Base-by-base conservation (phyloP, 2,113 vertebrate genomes). In the Macaca nemestrina region DNA sequence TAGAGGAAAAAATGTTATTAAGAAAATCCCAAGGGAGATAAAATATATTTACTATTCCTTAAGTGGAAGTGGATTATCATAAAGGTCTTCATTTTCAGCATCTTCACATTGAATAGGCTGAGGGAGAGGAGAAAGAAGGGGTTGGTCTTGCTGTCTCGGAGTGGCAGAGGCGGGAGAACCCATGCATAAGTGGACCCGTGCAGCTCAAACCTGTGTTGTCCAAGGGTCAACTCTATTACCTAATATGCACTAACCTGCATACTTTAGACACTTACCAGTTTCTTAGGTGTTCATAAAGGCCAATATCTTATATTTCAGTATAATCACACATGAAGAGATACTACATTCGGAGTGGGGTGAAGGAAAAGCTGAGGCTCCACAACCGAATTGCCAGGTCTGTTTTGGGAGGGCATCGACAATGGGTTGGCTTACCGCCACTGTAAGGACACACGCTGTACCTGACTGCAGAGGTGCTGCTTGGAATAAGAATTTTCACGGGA, bases 401-500 rank as follows among this genome's bases (percentile, higher is more conserved):
- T 93, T 87, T 88, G 18, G 61, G 55, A 86, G 32, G 45, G 35
- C 11, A 2, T 38, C 0, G 1, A 48, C 67, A 57, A 5, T 67
- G 70, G 8, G 4, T 67, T 67, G 12, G 10, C 23, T 93, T 22
- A 14, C 2, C 25, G 10, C 8, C 50, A 52, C 76, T 57, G 25
- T 90, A 64, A 84, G 55, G n/a, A 80, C 64, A 13, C 72, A 38
- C 55, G 75, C 87, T 64, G 2, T 75, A 35, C 67, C 18, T 61
- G 78, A 43, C 70, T 67, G 48, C 40, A 80, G 82, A 72, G 70
- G 52, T 98, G 90, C 86, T 97, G 43, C 0, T 75, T 92, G 87
- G 89, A 91, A 90, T 78, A 86, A 93, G 38, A 88, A 94, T 96
- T 97, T 88, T 91, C 90, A 32, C 79, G 61, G 6, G 30, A 97